phyloP scores from a whole-genome alignment of 1,140 invertebrate genomes.

The Camponotus floridanus region DNA sequence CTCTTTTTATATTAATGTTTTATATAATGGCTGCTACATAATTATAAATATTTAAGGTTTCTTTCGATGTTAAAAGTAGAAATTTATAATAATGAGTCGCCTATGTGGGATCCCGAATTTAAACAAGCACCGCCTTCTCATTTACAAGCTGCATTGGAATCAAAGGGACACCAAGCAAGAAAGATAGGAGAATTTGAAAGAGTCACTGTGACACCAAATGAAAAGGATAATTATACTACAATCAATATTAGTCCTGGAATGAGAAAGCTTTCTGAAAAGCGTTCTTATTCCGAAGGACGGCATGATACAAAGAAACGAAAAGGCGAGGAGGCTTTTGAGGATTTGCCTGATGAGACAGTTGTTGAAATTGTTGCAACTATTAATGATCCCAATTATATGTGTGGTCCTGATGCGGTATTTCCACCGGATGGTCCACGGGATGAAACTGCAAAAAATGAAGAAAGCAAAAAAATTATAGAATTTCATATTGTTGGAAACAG shows the following conservation, averaged over 20 bases:
- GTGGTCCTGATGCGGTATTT: slow-evolving; percentile 93
- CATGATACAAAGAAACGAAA: slow-evolving; percentile 80
- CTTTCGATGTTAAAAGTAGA: slow-evolving; percentile 95
- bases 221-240: slow-evolving; percentile 90
- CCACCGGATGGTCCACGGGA: slow-evolving; percentile 95
- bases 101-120: slow-evolving; percentile 97
- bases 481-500: slow-evolving; percentile 98
- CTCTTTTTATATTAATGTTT: slow-evolving; percentile 29
- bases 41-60: slow-evolving; percentile 88
- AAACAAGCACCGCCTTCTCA: slow-evolving; percentile 91
- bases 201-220: slow-evolving; percentile 87
- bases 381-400: slow-evolving; percentile 92
- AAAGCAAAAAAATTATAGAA: slow-evolving; percentile 95
- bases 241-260: slow-evolving; percentile 89
- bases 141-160: slow-evolving; percentile 84
- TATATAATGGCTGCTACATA: background rate
- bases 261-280: slow-evolving; percentile 81
- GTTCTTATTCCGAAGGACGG: slow-evolving; percentile 77
- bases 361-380: slow-evolving; percentile 92
- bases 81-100: slow-evolving; percentile 93
- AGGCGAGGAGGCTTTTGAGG: slow-evolving; percentile 87
- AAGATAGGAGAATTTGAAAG: slow-evolving; percentile 89
- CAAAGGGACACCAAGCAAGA: slow-evolving; percentile 75
- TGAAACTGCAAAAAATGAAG: slow-evolving; percentile 96
- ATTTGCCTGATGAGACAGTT: slow-evolving; percentile 90